Percentiles rank a stretch among this genome's conserved stretches.
These are phyloP conservation scores for Camponotus floridanus DNA, from an alignment of 1,140 invertebrate genomes.

Conservation along the genomic window DNA sequence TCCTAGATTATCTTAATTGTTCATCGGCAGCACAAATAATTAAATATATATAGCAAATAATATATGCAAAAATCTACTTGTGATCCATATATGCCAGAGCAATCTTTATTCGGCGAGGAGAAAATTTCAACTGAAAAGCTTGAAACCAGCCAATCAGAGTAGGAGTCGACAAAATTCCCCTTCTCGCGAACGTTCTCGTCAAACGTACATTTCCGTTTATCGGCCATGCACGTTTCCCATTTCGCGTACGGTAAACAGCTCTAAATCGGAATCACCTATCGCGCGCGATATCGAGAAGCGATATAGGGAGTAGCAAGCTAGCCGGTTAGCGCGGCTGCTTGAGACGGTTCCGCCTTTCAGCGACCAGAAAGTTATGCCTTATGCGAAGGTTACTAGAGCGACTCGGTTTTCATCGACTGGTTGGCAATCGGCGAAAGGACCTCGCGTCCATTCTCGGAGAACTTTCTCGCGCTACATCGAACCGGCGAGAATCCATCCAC, in stretches of 20 bases:
- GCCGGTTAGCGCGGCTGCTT: conserved; percentile 34
- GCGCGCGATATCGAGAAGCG: conserved; percentile 44
- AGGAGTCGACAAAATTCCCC: background rate
- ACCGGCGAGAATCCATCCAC: conserved; percentile 57
- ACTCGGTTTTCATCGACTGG: conserved; percentile 6
- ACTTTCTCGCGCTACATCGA: conserved; percentile 44
- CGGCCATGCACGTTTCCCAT: conserved; percentile 56
- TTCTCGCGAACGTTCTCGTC: background rate
- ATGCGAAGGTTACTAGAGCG: conserved; percentile 46
- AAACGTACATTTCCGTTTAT: conserved; percentile 48
- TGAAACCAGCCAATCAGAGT: background rate
- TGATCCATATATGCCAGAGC: background rate
- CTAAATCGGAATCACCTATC: conserved; percentile 55
- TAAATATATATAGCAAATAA: background rate
- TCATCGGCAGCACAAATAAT: background rate
- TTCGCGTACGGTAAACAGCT: conserved; percentile 60
- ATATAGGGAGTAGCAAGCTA: conserved; percentile 12
- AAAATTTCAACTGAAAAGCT: conserved; percentile 8
- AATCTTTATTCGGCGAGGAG: conserved; percentile 24
- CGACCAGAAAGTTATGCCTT: conserved; percentile 57
- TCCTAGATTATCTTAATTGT: conserved; percentile 1
- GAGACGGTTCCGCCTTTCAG: conserved; percentile 60
- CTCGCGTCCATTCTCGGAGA: conserved; percentile 19
- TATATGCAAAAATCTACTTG: background rate
- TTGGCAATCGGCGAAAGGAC: conserved; percentile 55